Conservation (phyloP, 1,140 invertebrate species). For the Camponotus pennsylvanicus region DNA sequence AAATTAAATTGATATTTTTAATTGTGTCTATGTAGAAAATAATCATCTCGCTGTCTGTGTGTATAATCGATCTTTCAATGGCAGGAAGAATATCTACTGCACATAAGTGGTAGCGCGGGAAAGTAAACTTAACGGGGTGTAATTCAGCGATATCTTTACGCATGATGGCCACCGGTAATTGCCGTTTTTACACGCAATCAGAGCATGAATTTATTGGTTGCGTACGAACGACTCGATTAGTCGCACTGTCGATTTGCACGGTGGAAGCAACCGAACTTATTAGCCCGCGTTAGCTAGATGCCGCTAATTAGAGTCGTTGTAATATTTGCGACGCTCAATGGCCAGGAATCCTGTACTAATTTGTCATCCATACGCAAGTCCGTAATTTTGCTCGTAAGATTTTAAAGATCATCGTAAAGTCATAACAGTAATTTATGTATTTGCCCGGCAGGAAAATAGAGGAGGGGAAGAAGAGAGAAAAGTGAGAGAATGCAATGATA, state of each 20-base stretch:
- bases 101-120: constrained; percentile 52
- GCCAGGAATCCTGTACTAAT: constrained; percentile 65
- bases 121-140: constrained; percentile 67
- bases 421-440: constrained; percentile 61
- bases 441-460: constrained; percentile 34
- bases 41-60: neutral
- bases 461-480: neutral
- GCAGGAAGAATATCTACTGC: neutral
- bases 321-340: constrained; percentile 63
- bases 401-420: constrained; percentile 44
- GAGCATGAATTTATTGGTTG: constrained; percentile 76
- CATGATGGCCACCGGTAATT: constrained; percentile 74
- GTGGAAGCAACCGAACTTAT: constrained; percentile 53
- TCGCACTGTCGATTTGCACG: constrained; percentile 43
- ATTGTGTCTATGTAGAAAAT: neutral
- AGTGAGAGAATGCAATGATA: constrained; percentile 38
- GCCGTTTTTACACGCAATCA: constrained; percentile 75
- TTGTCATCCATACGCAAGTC: constrained; percentile 64
- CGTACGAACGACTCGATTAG: constrained; percentile 68
- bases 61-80: constrained; percentile 49
- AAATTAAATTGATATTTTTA: neutral
- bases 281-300: constrained; percentile 61
- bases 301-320: constrained; percentile 71
- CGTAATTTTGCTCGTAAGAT: constrained; percentile 63
- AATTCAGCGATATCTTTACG: constrained; percentile 75